phyloP scores from a whole-genome alignment of 2,113 vertebrate genomes.

The Castor canadensis region DNA sequence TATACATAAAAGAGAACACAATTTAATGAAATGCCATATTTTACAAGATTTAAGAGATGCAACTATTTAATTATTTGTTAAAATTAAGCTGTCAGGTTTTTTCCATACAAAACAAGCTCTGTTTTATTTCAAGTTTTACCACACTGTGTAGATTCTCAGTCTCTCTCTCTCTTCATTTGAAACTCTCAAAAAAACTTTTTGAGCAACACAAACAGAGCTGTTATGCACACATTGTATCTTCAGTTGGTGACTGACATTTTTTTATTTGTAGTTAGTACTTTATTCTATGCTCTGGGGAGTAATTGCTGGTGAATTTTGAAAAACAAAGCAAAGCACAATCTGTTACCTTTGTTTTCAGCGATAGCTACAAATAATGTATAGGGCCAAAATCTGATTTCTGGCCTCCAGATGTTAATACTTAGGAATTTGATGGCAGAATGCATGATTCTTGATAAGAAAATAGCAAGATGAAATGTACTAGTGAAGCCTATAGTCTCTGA shows the following conservation, averaged over 20 bases:
- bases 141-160: not conserved
- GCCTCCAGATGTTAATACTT: conserved; percentile 60
- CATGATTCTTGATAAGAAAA: conserved; percentile 24
- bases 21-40: conserved; percentile 38
- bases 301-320: not conserved
- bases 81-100: conserved; percentile 29
- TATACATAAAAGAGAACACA: not conserved
- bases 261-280: not conserved
- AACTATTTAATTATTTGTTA: conserved; percentile 51
- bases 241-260: not conserved
- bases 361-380: conserved; percentile 33
- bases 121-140: conserved; percentile 46
- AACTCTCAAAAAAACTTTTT: not conserved
- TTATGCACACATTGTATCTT: not conserved
- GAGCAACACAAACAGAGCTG: not conserved
- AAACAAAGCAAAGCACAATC: conserved; percentile 23
- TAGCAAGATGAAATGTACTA: not conserved
- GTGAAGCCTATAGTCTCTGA: not conserved
- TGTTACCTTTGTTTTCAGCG: conserved; percentile 57
- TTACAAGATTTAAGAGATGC: conserved; percentile 38
- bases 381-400: conserved; percentile 33
- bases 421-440: conserved; percentile 8
- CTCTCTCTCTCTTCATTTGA: no score
- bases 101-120: conserved; percentile 34
- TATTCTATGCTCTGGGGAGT: conserved; percentile 1